phyloP scores from a whole-genome alignment of 2,113 vertebrate species.

The Burhinus bistriatus region DNA sequence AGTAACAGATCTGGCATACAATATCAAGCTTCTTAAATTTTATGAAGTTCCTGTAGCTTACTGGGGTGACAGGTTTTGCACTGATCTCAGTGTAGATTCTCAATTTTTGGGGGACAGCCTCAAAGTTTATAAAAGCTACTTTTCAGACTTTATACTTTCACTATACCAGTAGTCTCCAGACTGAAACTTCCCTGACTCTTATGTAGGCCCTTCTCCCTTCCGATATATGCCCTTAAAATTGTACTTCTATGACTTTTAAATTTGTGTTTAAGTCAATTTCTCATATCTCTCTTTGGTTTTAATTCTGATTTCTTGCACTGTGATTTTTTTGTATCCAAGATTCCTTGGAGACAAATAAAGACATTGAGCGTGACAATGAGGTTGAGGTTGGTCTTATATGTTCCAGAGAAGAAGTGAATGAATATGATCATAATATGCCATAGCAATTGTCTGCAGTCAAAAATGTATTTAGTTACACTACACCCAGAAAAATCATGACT shows the following conservation, averaged over 20 bases:
- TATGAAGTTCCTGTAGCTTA: background rate
- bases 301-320: background rate
- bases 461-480: background rate
- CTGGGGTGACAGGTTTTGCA: background rate
- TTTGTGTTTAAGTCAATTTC: background rate
- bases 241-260: background rate
- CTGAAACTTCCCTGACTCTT: background rate
- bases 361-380: background rate
- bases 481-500: background rate
- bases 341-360: background rate
- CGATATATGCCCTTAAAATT: background rate
- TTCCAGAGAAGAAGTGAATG: background rate
- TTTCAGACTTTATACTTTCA: background rate
- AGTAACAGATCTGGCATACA: background rate
- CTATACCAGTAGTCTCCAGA: background rate
- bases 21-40: background rate
- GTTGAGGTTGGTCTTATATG: background rate
- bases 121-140: background rate
- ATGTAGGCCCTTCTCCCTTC: background rate
- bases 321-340: background rate
- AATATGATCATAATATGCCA: background rate
- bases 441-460: background rate
- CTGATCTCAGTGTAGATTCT: background rate
- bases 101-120: background rate
- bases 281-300: background rate